Evolutionary conservation across 2,888 invertebrate species (phyloP), one percentile per base, ranked within the genome.

Genomic region (Toxonevra muliebris): DNA sequence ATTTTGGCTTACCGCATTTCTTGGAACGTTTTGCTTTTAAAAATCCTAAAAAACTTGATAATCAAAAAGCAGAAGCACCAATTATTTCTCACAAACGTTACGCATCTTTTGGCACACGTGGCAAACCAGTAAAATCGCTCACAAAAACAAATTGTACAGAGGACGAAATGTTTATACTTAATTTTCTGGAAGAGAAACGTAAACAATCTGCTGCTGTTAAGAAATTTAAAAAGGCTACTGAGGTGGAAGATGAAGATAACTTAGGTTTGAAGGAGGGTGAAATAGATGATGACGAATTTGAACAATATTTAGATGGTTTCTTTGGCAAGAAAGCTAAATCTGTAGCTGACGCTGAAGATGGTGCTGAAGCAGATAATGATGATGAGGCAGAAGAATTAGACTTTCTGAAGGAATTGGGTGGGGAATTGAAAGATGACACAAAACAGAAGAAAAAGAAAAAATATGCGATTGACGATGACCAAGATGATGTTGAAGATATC

Each of bases 21-120:
- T 87, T 99, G 57, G 98, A 99, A 79, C 89, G 98, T 54, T 98
- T 98, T 84, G 95, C 95, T 11, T 98, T 95, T 84, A 95, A 96
- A 82, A 99, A 99, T 87, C 94, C 94, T 0, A 94, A 94, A 82
- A 91, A 90, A 73, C 77, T 86, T 1, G 86, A 86, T 0, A 69
- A 76, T 15, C 76, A 79, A 40, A 74, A 87, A 13, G 63, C 84
- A 85, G 50, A 87, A 86, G 75, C 87, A 83, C 61, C 73, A 76
- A 54, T 71, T 0, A 65, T 75, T 1, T 74, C 79, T 8, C 80
- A 80, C 55, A 90, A 91, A 79, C 88, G 89, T 61, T 93, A 94
- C 82, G 82, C 85, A 13, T 90, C 94, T 0, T 88, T 87, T 81
- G 95, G 95, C 69, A 80, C 89, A 0, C 90, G 90, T 75, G 88